These are phyloP conservation scores for Caenorhabditis parvicauda DNA, from an alignment of 2,888 invertebrate genomes.

Conservation along the genomic window DNA sequence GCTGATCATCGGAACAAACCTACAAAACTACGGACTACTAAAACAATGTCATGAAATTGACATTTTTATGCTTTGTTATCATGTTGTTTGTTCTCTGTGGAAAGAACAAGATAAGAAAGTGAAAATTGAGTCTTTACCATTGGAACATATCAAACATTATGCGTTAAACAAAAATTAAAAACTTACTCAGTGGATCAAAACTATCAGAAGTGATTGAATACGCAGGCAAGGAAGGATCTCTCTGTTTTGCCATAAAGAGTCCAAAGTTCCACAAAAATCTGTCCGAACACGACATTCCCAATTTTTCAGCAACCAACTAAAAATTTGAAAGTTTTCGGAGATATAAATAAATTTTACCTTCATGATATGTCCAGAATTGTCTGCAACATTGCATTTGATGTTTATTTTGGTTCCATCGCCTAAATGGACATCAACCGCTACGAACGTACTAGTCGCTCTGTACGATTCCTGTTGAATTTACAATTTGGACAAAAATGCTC, in stretches of 20 bases:
- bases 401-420: constrained; percentile 36
- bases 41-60: background rate
- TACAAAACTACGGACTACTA: background rate
- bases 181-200: constrained; percentile 34
- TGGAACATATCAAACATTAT: background rate
- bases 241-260: constrained; percentile 79
- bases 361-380: constrained; percentile 45
- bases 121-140: too few relatives aligned
- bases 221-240: constrained; percentile 14
- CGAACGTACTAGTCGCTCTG: constrained; percentile 37
- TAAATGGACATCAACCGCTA: constrained; percentile 30
- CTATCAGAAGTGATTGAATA: constrained; percentile 16
- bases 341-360: constrained; percentile 27
- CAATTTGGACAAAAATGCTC: background rate
- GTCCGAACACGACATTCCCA: constrained; percentile 73
- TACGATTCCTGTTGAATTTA: constrained; percentile 33
- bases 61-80: too few relatives aligned
- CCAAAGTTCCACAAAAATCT: constrained; percentile 84
- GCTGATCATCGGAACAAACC: too few relatives aligned
- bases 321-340: constrained; percentile 47
- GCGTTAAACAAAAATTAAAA: background rate
- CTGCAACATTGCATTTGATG: constrained; percentile 30
- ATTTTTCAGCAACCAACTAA: constrained; percentile 77
- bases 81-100: too few relatives aligned
- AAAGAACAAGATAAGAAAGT: too few relatives aligned